Percentiles rank a stretch among this genome's conserved stretches.
Evolutionary conservation across 2,888 invertebrate species (phyloP).

Genomic region (Plagodis pulveraria): DNA sequence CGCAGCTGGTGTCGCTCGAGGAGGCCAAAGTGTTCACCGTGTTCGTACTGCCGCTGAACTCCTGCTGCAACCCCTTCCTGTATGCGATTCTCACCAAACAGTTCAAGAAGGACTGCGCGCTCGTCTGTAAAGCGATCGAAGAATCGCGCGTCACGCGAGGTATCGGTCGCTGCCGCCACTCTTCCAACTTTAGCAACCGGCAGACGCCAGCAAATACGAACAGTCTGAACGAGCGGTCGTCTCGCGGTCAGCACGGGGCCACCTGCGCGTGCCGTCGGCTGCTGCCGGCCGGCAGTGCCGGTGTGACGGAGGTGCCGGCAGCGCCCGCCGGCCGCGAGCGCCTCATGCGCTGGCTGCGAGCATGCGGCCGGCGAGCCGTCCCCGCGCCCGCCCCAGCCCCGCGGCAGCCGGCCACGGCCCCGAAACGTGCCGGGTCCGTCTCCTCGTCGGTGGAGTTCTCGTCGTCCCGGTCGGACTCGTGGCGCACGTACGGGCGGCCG

Average conservation of each 20-base stretch:
- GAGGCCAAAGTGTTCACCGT: conserved; percentile 98
- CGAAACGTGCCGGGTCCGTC: conserved; percentile 90
- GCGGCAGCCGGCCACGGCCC: conserved; percentile 57
- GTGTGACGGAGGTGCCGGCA: conserved; percentile 76
- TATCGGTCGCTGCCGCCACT: conserved; percentile 93
- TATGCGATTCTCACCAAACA: conserved; percentile 99
- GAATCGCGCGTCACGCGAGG: conserved; percentile 95
- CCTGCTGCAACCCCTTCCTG: conserved; percentile 98
- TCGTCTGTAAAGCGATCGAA: conserved; percentile 98
- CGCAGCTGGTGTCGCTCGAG: conserved; percentile 95
- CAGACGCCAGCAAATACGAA: conserved; percentile 95
- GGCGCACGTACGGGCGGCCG: conserved; percentile 91
- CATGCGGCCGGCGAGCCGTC: conserved; percentile 52
- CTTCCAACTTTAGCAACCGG: conserved; percentile 94
- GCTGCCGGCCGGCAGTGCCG: conserved; percentile 88
- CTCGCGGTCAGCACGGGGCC: conserved; percentile 90
- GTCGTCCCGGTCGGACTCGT: conserved; percentile 94
- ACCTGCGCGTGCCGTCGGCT: conserved; percentile 79
- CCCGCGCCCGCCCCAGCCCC: conserved; percentile 54
- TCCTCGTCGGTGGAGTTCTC: conserved; percentile 96
- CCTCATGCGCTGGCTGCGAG: conserved; percentile 68
- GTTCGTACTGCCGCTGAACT: conserved; percentile 97
- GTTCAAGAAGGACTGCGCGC: conserved; percentile 98
- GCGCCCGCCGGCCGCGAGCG: conserved; percentile 66
- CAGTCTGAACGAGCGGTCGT: conserved; percentile 89